These are phyloP conservation scores for Acronicta leporina DNA, from an alignment of 2,888 invertebrate species.

Conservation along the genomic window DNA sequence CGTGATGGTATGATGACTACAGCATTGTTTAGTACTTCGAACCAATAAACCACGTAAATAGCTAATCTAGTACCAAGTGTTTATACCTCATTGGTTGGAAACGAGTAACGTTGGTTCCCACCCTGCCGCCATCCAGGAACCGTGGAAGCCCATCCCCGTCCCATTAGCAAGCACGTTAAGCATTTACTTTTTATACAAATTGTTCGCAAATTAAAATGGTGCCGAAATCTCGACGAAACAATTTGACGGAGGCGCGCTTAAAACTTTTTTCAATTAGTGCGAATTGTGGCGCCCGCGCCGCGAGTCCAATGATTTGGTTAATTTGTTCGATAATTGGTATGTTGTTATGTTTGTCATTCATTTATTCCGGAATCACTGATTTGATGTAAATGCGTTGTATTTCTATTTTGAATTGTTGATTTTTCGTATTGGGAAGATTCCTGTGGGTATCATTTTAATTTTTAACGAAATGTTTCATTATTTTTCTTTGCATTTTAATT, in stretches of 20 bases:
- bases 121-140: neutral
- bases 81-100: neutral
- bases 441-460: slow-evolving; percentile 12
- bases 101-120: slow-evolving; percentile 1
- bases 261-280: slow-evolving; percentile 55
- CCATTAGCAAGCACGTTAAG: slow-evolving; percentile 56
- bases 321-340: slow-evolving; percentile 51
- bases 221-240: slow-evolving; percentile 52
- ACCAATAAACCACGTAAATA: neutral
- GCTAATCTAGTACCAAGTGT: neutral
- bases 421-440: slow-evolving; percentile 17
- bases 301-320: slow-evolving; percentile 52
- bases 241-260: slow-evolving; percentile 46
- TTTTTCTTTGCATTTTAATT: neutral
- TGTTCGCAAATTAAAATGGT: slow-evolving; percentile 63
- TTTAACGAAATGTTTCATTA: neutral
- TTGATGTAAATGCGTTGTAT: slow-evolving; percentile 30
- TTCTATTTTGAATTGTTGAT: slow-evolving; percentile 44
- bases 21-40: too few species aligned
- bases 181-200: slow-evolving; percentile 68
- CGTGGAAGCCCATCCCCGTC: slow-evolving; percentile 17
- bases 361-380: slow-evolving; percentile 40
- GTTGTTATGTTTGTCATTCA: slow-evolving; percentile 43
- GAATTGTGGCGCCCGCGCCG: slow-evolving; percentile 27
- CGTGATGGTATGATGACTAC: too few species aligned